Base-by-base conservation (phyloP, 1,140 invertebrate genomes). In the Pollicipes pollicipes region DNA sequence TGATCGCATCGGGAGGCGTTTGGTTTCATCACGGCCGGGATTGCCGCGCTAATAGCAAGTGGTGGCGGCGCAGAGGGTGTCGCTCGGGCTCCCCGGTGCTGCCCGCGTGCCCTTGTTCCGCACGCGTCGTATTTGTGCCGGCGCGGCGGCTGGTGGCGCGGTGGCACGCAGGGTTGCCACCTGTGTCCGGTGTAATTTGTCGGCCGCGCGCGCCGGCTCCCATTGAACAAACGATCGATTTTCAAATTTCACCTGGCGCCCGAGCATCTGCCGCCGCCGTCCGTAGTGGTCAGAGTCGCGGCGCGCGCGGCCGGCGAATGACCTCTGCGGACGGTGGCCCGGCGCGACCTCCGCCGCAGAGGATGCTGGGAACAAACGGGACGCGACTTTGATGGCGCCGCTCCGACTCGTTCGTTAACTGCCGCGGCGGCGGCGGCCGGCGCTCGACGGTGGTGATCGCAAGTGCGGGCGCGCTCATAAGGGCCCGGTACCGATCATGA, bases 141-240 rank as follows among this genome's bases (percentile, higher is more conserved):
- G 45, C 45, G 45, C 13, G 2, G 45, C 17, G 10, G 45, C n/a
- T n/a, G n/a, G n/a, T n/a, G n/a, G n/a, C n/a, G n/a, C n/a, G 17
- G 45, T 21, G 24, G 2, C 45, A 21, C 45, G 35, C 35, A 10
- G 45, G 45, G 45, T 21, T 58, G 45, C 45, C 45, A 58, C 45
- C 45, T 58, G 45, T 58, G 45, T 58, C 45, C 45, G 45, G 45
- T 58, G 45, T 58, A 58, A 58, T 58, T 58, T 58, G 45, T 58
- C 45, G 45, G 17, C 8, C 45, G 10, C 45, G 45, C 21, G 35
- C 35, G 35, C 21, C 45, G 45, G 45, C 45, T 58, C 45, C 2
- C 45, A 58, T 58, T 58, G 45, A 58, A 58, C 45, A 58, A 58
- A 58, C 45, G 45, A 58, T 58, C 45, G 45, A 58, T 58, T 58